These are phyloP conservation scores for Phortica magna DNA, from an alignment of 2,888 invertebrate species.

Conservation along the genomic window DNA sequence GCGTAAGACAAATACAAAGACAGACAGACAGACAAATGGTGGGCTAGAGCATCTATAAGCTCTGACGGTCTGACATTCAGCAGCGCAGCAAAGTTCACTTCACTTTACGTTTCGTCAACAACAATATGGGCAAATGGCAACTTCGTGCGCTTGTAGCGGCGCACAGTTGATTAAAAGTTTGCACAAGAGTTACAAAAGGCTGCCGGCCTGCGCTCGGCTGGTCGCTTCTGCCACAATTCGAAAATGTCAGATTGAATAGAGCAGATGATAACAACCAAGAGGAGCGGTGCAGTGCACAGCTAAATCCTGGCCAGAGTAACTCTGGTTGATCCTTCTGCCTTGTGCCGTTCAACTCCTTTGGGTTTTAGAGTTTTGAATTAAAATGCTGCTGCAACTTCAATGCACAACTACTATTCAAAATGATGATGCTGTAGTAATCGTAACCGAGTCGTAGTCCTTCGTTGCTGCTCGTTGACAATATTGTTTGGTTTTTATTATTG, in stretches of 20 bases:
- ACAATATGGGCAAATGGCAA: conserved; percentile 24
- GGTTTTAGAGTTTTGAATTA: conserved; percentile 26
- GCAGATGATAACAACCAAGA: background rate
- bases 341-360: conserved; percentile 2
- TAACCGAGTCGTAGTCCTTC: background rate
- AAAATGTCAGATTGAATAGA: conserved; percentile 1
- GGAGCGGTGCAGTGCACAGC: background rate
- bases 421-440: background rate
- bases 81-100: background rate
- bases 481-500: conserved; percentile 20
- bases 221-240: no score
- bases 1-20: background rate
- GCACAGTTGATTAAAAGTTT: conserved; percentile 67
- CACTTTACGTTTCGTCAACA: background rate
- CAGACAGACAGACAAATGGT: background rate
- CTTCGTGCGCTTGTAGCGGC: background rate
- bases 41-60: conserved; percentile 43
- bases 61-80: conserved; percentile 43
- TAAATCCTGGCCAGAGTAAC: conserved; percentile 23
- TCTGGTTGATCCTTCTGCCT: conserved; percentile 10
- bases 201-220: background rate
- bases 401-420: background rate
- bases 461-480: conserved; percentile 11
- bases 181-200: conserved; percentile 58
- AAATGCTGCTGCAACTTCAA: conserved; percentile 13